Evolutionary conservation across 2,113 vertebrate species (phyloP), one percentile per base, ranked within the genome.

Genomic region (Melanotaenia duboulayi): DNA sequence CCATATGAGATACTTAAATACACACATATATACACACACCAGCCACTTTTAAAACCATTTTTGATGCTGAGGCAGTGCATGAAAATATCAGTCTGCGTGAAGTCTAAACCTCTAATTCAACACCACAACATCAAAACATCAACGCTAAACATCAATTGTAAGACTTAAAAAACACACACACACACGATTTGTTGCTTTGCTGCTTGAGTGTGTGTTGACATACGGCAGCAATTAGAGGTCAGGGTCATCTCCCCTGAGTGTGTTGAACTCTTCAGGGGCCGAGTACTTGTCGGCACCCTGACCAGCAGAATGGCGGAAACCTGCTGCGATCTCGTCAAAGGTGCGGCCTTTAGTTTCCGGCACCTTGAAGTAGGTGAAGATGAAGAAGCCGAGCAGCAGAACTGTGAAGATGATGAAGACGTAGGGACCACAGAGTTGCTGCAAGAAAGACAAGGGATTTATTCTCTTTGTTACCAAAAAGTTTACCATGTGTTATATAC

Each of bases 361-460:
- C 82, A 98, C 96, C 90, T 96, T 97, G 93, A 98, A 96, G 93
- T 97, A 98, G 70, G 97, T 98, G 92, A 98, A 98, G 92, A 95
- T 61, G 92, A 97, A 97, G 94, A 98, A 98, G 65, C 95, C 85
- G 35, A 97, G 70, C 24, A 98, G 93, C 67, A 98, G 89, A 76
- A 96, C 85, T 0, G 92, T 96, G 93, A 98, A 98, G 93, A 98
- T 97, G 89, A 98, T 93, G 94, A 98, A 98, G 91, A 98, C 97
- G 0, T 96, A 98, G 0, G 96, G 94, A 3, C 96, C 96, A 0
- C 95, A 96, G 48, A 97, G 89, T 95, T 95, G 92, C 97, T 98
- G 92, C 14, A 66, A 23, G 11, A 22, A 20, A 76, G 11, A 6
- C 17, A 66, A 59, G 49, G 19, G 8, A 9, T 32, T 69, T 0